Conservation (phyloP, 2,888 invertebrate genomes). For the Polylopha cassiicola region DNA sequence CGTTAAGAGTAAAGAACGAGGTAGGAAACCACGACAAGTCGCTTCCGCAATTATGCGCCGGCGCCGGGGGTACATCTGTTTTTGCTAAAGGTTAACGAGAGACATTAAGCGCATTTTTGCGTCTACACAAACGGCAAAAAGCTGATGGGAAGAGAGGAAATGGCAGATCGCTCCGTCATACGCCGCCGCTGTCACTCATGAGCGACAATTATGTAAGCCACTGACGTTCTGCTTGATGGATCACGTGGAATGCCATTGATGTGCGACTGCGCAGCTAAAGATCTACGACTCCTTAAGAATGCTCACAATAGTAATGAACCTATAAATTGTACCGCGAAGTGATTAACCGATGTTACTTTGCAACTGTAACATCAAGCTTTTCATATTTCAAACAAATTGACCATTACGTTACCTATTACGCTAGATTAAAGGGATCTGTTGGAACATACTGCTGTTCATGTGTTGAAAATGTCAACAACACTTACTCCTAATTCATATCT, state of each 20-base stretch:
- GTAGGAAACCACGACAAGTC: constrained; percentile 28
- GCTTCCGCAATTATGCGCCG: constrained; percentile 60
- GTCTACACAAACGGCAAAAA: constrained; percentile 43
- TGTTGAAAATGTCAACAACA: too few species aligned
- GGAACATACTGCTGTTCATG: too few species aligned
- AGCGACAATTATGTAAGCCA: constrained; percentile 15
- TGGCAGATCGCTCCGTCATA: constrained; percentile 28
- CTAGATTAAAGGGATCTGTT: too few species aligned
- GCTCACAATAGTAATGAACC: constrained; percentile 6
- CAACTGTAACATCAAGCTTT: too few species aligned
- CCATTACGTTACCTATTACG: too few species aligned
- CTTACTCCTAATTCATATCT: too few species aligned
- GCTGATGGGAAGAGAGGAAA: constrained; percentile 43
- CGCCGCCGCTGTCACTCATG: constrained; percentile 28
- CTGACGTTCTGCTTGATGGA: neutral
- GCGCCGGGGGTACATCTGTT: constrained; percentile 51
- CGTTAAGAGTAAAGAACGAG: constrained; percentile 28
- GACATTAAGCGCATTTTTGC: constrained; percentile 52
- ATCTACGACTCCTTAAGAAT: constrained; percentile 2
- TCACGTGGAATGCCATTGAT: constrained; percentile 11
- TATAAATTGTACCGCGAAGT: too few species aligned
- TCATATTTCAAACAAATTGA: too few species aligned
- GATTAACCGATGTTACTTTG: too few species aligned
- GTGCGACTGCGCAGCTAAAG: constrained; percentile 2
- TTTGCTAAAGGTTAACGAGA: constrained; percentile 63